A percentile compares a stretch with the other conserved stretches of the same genome.
Conservation (phyloP, 2,797 vertebrate genomes). For the Gadopsis bispinosus region DNA sequence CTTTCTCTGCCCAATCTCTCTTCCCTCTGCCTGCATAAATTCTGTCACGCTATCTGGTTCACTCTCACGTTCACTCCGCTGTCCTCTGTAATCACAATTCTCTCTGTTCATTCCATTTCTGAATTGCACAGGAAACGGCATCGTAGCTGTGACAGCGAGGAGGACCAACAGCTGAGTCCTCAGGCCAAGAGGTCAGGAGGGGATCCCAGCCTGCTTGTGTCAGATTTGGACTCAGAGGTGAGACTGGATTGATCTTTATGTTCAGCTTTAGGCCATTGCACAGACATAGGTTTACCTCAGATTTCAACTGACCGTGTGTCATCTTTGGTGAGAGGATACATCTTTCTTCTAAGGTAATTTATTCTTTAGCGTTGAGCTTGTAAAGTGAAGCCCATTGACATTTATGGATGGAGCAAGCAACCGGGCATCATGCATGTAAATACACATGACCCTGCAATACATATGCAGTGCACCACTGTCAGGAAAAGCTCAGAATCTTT, state of each 20-base stretch:
- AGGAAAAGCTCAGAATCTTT: constrained; percentile 38
- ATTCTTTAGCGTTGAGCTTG: not conserved
- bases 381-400: not conserved
- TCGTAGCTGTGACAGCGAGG: constrained; percentile 89
- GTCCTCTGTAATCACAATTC: not conserved
- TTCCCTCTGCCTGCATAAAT: constrained; percentile 24
- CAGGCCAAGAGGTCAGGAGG: constrained; percentile 91
- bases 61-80: constrained; percentile 6
- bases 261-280: not conserved
- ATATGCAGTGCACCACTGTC: constrained; percentile 23
- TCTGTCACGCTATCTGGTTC: constrained; percentile 2
- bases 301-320: not conserved
- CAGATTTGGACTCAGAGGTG: constrained; percentile 87
- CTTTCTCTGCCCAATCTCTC: constrained; percentile 9
- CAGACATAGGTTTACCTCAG: not conserved
- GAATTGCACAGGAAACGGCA: constrained; percentile 88
- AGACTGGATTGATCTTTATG: constrained; percentile 16
- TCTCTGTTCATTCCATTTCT: constrained; percentile 18
- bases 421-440: constrained; percentile 6
- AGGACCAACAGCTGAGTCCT: constrained; percentile 84
- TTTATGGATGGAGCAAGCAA: not conserved
- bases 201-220: constrained; percentile 76
- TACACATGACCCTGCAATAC: constrained; percentile 6
- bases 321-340: not conserved
- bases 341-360: not conserved